Evolutionary conservation across 2,888 invertebrate genomes (phyloP).

Genomic region (Entomobrya proxima): DNA sequence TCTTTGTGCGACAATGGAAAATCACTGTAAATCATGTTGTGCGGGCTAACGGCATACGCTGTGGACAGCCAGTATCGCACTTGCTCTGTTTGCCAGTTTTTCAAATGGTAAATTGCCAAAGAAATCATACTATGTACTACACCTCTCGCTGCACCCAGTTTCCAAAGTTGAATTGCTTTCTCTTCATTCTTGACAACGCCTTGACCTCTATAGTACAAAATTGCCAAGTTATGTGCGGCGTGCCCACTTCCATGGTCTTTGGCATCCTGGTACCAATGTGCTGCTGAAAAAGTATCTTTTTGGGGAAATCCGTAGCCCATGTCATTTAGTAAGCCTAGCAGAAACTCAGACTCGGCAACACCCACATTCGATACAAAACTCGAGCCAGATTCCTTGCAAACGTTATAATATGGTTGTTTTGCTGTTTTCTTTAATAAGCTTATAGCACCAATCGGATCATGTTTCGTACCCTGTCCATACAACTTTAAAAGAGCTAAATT

Average conservation of each 20-base stretch:
- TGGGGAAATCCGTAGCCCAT: constrained; percentile 62
- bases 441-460: constrained; percentile 67
- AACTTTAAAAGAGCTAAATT: constrained; percentile 70
- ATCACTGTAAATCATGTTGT: constrained; percentile 41
- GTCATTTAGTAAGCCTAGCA: constrained; percentile 55
- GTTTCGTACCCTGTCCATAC: constrained; percentile 67
- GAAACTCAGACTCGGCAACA: constrained; percentile 65
- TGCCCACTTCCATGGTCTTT: constrained; percentile 67
- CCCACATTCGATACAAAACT: constrained; percentile 69
- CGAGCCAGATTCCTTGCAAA: constrained; percentile 58
- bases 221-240: constrained; percentile 65
- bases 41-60: constrained; percentile 46
- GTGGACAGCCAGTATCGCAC: constrained; percentile 62
- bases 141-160: constrained; percentile 66
- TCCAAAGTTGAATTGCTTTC: constrained; percentile 66
- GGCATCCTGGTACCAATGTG: constrained; percentile 62
- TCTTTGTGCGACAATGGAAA: constrained; percentile 52
- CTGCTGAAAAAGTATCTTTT: constrained; percentile 60
- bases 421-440: constrained; percentile 66
- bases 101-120: constrained; percentile 61
- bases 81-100: constrained; percentile 68
- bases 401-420: constrained; percentile 66
- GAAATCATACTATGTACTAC: constrained; percentile 66
- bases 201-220: constrained; percentile 47
- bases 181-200: constrained; percentile 55